Conservation (phyloP, 2,113 vertebrate genomes). For the Patagioenas fasciata region DNA sequence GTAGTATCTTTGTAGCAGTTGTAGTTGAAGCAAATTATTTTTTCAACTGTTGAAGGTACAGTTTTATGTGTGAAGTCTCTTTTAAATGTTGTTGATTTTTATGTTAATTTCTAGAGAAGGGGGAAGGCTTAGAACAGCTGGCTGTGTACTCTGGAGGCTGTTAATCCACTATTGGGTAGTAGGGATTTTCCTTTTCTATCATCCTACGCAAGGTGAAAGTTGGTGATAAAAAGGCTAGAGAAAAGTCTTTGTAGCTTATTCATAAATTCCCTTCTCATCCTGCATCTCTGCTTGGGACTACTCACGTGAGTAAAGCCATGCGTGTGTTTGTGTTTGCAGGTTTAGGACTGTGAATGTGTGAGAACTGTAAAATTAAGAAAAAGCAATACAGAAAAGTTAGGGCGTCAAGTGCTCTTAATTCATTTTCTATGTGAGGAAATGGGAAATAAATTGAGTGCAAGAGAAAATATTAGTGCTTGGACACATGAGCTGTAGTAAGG, state of each 20-base stretch:
- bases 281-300: constrained; percentile 53
- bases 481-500: not conserved
- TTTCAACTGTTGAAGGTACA: not conserved
- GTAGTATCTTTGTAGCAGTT: not conserved
- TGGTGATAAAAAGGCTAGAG: constrained; percentile 1
- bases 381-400: not conserved
- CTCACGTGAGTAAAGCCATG: constrained; percentile 59
- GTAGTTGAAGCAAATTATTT: not conserved
- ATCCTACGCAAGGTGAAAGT: not conserved
- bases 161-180: not conserved
- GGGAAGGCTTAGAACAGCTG: not conserved
- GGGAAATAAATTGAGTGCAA: not conserved
- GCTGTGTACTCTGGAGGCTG: not conserved
- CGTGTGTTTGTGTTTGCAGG: constrained; percentile 54
- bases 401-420: not conserved
- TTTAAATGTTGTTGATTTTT: not conserved
- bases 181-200: not conserved
- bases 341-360: constrained; percentile 36
- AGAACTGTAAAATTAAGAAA: not conserved
- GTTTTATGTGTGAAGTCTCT: not conserved
- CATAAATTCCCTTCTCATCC: constrained; percentile 63
- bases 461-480: not conserved
- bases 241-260: constrained; percentile 42
- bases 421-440: not conserved
- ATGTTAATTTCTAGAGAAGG: not conserved